Evolutionary conservation across 2,113 vertebrate species (phyloP), one percentile per base, ranked within the genome.

Genomic region (Oryctolagus cuniculus): DNA sequence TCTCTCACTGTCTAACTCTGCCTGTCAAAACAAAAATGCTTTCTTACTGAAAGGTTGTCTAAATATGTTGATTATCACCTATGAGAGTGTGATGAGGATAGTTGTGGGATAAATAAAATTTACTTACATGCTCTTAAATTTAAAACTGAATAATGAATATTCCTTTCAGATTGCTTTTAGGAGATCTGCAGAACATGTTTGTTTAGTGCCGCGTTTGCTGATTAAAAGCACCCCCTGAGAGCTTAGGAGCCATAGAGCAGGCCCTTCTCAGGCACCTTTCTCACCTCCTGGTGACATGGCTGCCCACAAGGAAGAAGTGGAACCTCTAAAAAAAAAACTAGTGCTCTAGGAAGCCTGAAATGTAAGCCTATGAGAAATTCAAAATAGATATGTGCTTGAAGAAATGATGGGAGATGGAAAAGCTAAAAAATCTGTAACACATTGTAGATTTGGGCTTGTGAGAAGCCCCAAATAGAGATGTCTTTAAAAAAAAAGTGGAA

Each of bases 141-240:
- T 6, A 53, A 10, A 34, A 58, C 29, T 55, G 21, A 44, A 63
- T 51, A 34, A 73, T 64, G 9, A 36, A 29, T 85, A 67, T 69
- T 88, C 67, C 19, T 95, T 93, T 86, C n/a, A 67, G 73, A 61
- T 63, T 63, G 36, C 55, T 91, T 80, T 73, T 74, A 66, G 80
- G 34, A 81, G 67, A 36, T 73, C 49, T 13, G 34, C 3, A 95
- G 78, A 53, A 11, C 53, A 63, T 31, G 24, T 81, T 44, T 85
- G 27, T 61, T 90, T 17, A n/a, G 34, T 81, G 53, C 77, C 69
- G 21, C 25, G 24, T 31, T 15, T 61, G 11, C 11, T 84, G 63
- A 87, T 66, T 64, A 66, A 44, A 92, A 75, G 75, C n/a, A 44
- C 7, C n/a, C 25, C 31, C 51, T 6, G 55, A 44, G n/a, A 66